Percentiles rank a stretch among this genome's conserved stretches.
Evolutionary conservation across 2,888 invertebrate genomes (phyloP).

Genomic region (Xanthorhoe designata): DNA sequence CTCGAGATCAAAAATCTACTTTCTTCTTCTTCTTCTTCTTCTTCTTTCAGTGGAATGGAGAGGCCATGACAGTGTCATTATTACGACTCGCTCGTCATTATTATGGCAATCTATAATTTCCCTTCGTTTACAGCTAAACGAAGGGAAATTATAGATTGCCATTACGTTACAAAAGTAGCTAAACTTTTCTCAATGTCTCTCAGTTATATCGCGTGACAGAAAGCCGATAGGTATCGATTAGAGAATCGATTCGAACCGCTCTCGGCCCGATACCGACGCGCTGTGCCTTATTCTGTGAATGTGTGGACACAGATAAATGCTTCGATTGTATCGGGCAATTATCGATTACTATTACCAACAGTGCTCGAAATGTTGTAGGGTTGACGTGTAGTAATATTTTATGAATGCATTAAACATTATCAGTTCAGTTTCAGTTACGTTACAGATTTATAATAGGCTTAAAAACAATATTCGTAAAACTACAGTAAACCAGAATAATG

Average conservation of each 20-base stretch:
- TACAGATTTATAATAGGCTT: too few species aligned
- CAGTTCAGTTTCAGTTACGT: too few species aligned
- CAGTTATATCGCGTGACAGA: conserved; percentile 65
- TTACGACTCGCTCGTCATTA: too few species aligned
- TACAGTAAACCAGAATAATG: too few species aligned
- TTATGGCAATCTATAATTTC: too few species aligned
- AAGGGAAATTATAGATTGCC: too few species aligned
- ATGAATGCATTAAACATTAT: background rate
- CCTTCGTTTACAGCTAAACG: too few species aligned
- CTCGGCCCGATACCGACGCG: conserved; percentile 53
- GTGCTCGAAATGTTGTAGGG: conserved; percentile 48
- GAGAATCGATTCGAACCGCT: conserved; percentile 71
- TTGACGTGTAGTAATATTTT: conserved; percentile 23
- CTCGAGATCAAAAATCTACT: too few species aligned
- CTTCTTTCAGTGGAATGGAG: too few species aligned
- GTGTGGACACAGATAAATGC: conserved; percentile 64
- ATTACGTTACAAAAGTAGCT: background rate
- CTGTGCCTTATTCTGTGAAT: conserved; percentile 38
- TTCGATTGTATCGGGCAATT: conserved; percentile 73
- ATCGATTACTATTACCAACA: conserved; percentile 71
- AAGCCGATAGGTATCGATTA: conserved; percentile 61
- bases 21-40: too few species aligned
- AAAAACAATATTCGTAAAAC: too few species aligned
- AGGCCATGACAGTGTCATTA: too few species aligned
- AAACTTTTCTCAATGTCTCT: conserved; percentile 9